Conservation (phyloP, 2,888 invertebrate genomes). For the Cerceris ruficornis region DNA sequence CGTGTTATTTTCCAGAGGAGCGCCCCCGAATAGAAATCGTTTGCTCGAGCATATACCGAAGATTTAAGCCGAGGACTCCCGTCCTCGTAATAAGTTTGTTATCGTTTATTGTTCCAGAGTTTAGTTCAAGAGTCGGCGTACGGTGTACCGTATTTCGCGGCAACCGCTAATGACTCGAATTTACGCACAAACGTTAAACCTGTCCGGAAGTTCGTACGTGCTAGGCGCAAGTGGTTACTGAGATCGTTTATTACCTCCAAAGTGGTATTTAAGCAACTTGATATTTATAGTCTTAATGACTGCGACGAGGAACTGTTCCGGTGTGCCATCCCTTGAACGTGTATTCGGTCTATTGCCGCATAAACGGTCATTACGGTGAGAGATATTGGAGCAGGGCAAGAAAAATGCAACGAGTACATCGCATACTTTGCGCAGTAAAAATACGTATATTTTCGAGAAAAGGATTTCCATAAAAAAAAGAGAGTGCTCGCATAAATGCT, state of each 20-base stretch:
- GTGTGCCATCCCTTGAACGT: background rate
- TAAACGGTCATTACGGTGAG: background rate
- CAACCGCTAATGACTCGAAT: slow-evolving; percentile 55
- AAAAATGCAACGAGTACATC: background rate
- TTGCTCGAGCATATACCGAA: slow-evolving; percentile 44
- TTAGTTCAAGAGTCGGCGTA: slow-evolving; percentile 5
- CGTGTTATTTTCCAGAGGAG: slow-evolving; percentile 71
- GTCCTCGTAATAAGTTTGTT: slow-evolving; percentile 28
- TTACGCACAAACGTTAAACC: slow-evolving; percentile 47
- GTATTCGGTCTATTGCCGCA: background rate
- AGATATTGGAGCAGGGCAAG: background rate
- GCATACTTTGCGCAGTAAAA: background rate
- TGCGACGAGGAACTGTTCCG: slow-evolving; percentile 8
- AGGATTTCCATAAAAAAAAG: slow-evolving; percentile 42
- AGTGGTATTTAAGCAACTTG: slow-evolving; percentile 39
- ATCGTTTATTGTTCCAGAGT: slow-evolving; percentile 35
- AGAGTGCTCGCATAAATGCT: slow-evolving; percentile 22
- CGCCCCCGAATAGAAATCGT: slow-evolving; percentile 71
- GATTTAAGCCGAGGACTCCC: slow-evolving; percentile 12
- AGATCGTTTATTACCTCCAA: slow-evolving; percentile 42
- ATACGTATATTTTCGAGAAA: slow-evolving; percentile 13
- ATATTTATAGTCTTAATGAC: slow-evolving; percentile 40
- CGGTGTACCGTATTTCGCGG: slow-evolving; percentile 18
- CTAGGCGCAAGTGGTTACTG: slow-evolving; percentile 33
- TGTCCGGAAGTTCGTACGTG: slow-evolving; percentile 44